Percentiles rank a stretch among this genome's conserved stretches.
These are phyloP conservation scores for Acanthacorydalis orientalis DNA, from an alignment of 2,888 invertebrate species.

Conservation along the genomic window DNA sequence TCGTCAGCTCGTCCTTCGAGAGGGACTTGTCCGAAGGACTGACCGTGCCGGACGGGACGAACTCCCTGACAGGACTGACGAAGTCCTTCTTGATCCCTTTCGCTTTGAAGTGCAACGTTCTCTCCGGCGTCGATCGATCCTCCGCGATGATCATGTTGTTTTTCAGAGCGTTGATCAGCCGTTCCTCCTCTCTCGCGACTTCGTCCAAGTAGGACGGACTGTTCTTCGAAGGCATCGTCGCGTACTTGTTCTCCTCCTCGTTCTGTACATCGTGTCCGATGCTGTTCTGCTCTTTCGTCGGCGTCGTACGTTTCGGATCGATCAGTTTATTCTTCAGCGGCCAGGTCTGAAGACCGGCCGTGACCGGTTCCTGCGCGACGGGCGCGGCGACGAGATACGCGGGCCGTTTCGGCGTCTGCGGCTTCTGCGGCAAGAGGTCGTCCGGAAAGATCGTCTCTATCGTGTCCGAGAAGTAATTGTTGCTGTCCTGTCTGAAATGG, in stretches of 20 bases:
- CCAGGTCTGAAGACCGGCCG: slow-evolving; percentile 35
- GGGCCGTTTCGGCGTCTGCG: slow-evolving; percentile 27
- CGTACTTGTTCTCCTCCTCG: slow-evolving; percentile 10
- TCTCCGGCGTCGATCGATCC: slow-evolving; percentile 18
- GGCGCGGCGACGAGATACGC: slow-evolving; percentile 22
- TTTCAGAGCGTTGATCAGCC: slow-evolving; percentile 59
- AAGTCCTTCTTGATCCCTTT: background rate
- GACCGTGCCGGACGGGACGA: background rate
- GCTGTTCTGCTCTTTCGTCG: slow-evolving; percentile 8
- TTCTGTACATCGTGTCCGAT: slow-evolving; percentile 12
- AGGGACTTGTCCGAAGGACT: slow-evolving; percentile 11
- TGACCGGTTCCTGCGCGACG: slow-evolving; percentile 6
- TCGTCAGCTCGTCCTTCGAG: slow-evolving; percentile 19
- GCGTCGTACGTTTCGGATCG: slow-evolving; percentile 2
- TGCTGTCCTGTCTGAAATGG: slow-evolving; percentile 15
- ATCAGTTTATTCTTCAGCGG: slow-evolving; percentile 40
- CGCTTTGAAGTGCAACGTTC: slow-evolving; percentile 1
- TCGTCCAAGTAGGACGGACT: slow-evolving; percentile 31
- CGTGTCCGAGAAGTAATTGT: slow-evolving; percentile 31
- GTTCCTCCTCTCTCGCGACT: slow-evolving; percentile 67
- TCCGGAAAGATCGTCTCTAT: slow-evolving; percentile 47
- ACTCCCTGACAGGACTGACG: background rate
- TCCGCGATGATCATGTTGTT: slow-evolving; percentile 47
- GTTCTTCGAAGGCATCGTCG: slow-evolving; percentile 12
- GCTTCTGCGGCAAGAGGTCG: slow-evolving; percentile 36